Evolutionary conservation across 2,797 vertebrate species (phyloP), one percentile per base, ranked within the genome.

Genomic region (Lophotriccus pileatus): DNA sequence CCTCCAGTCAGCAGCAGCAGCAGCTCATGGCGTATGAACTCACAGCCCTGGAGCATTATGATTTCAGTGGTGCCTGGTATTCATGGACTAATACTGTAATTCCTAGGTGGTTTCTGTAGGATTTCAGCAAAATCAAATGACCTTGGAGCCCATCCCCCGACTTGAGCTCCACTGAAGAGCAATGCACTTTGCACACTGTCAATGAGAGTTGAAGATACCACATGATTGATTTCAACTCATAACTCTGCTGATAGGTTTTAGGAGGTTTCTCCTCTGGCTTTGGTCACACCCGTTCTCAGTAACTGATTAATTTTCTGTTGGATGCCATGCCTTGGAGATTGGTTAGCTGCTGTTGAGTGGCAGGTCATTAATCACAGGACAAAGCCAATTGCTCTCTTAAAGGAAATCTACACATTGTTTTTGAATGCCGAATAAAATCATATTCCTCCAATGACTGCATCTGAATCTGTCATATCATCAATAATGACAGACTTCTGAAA

Each of bases 341-440:
- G 84, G 86, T 80, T 88, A 94, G 92, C 78, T 94, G 64, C 22
- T 89, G 23, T 78, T 93, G 94, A 97, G 77, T 90, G 90, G 49
- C 90, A 94, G 89, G 36, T 90, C 93, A 95, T 97, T 96, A 95
- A 97, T 97, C 97, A 97, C 58, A 92, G 34, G 28, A 74, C 36
- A 97, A 89, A 89, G 90, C 67, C 93, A 96, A 95, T 86, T 72
- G 53, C 27, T 96, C 58, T 94, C 97, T 96, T 89, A 96, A 90
- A 82, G 46, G 34, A 93, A 95, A 96, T 70, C 63, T 76, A 79
- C 93, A 66, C 44, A 79, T 66, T 95, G 74, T 59, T 95, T 96
- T 77, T 90, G 83, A 75, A 81, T 19, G 5, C 13, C 81, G 58
- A 89, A 81, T 87, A 74, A 92, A 92, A 59, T 75, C 37, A 30